Evolutionary conservation across 2,888 invertebrate species (phyloP).

Genomic region (Thera obeliscata): DNA sequence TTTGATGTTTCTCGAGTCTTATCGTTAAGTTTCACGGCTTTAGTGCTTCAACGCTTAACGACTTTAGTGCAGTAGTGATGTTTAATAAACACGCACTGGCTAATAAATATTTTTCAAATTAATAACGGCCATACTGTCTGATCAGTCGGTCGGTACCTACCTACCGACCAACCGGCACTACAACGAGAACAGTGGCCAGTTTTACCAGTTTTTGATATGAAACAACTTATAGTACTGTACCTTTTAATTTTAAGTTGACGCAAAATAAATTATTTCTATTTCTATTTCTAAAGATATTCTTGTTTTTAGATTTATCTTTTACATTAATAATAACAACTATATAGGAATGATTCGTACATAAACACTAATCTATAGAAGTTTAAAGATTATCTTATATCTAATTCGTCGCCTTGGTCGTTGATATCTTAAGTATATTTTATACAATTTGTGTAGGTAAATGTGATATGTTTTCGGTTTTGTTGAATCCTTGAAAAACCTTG

Average conservation of each 20-base stretch:
- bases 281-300: too few relatives aligned
- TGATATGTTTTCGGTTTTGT: not conserved
- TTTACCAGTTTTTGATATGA: conserved; percentile 1
- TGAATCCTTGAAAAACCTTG: too few relatives aligned
- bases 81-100: too few relatives aligned
- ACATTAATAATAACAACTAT: not conserved
- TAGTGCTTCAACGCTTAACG: not conserved
- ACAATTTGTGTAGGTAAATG: not conserved
- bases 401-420: not conserved
- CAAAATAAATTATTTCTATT: too few relatives aligned
- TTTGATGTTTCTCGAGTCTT: conserved; percentile 30
- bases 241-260: too few relatives aligned
- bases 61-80: too few relatives aligned
- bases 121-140: too few relatives aligned
- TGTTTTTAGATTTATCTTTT: not conserved
- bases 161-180: too few relatives aligned
- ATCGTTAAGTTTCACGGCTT: conserved; percentile 30
- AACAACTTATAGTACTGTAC: too few relatives aligned
- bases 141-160: too few relatives aligned
- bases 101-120: too few relatives aligned
- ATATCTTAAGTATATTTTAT: not conserved
- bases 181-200: not conserved
- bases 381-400: not conserved
- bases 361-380: not conserved
- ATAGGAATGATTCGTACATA: not conserved